Conservation (phyloP, 2,113 vertebrate species). For the Oryzias curvinotus region DNA sequence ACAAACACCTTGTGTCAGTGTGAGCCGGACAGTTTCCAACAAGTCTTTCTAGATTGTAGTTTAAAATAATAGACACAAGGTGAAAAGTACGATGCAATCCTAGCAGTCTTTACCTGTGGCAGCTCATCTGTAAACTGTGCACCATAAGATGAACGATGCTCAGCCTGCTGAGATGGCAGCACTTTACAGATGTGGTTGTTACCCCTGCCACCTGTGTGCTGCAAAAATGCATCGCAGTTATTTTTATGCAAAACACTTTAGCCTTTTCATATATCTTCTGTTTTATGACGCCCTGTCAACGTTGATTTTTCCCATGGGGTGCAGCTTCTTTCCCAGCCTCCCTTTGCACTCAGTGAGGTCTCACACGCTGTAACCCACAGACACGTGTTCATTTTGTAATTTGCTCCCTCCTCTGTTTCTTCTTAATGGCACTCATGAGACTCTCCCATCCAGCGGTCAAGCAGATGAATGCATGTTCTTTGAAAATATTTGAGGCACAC, state of each 20-base stretch:
- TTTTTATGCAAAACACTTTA: constrained; percentile 33
- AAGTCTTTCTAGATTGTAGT: constrained; percentile 38
- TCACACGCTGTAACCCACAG: too few species aligned
- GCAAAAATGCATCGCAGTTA: constrained; percentile 32
- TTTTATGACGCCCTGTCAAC: constrained; percentile 44
- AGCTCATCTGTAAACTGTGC: constrained; percentile 17
- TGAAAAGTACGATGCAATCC: constrained; percentile 11
- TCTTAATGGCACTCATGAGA: constrained; percentile 4
- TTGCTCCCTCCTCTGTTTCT: neutral
- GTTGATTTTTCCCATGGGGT: constrained; percentile 37
- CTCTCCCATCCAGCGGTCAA: constrained; percentile 5
- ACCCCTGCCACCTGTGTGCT: constrained; percentile 18
- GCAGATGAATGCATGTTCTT: neutral
- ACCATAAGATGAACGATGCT: constrained; percentile 21
- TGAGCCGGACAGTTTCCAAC: neutral
- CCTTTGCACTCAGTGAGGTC: constrained; percentile 7
- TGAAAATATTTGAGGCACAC: neutral
- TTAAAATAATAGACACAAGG: constrained; percentile 14
- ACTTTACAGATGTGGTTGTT: constrained; percentile 32
- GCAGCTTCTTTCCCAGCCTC: constrained; percentile 24
- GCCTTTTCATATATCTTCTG: constrained; percentile 21
- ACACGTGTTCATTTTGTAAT: neutral
- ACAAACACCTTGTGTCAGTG: constrained; percentile 25
- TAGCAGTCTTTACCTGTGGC: neutral
- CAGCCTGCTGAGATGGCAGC: constrained; percentile 19